These are phyloP conservation scores for Phylloscopus trochilus DNA, from an alignment of 2,113 vertebrate species.

Conservation along the genomic window DNA sequence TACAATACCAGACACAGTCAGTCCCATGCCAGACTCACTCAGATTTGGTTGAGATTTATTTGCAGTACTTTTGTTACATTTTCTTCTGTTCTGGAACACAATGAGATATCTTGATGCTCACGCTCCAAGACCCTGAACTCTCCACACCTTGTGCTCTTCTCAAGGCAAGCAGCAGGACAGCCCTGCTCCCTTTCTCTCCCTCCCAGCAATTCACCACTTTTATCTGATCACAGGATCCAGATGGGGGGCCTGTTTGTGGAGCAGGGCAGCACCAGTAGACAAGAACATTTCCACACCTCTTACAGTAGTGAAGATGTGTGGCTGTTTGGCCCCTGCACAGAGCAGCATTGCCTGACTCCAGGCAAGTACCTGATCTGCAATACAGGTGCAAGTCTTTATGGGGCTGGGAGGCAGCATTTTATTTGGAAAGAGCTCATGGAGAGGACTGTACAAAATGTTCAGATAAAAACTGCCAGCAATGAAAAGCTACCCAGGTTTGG, in stretches of 20 bases:
- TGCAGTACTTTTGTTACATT: neutral
- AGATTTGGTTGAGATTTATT: neutral
- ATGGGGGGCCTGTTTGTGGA: neutral
- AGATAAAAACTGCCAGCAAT: neutral
- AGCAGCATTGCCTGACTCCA: rapidly evolving
- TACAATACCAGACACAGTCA: neutral
- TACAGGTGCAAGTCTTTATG: rapidly evolving
- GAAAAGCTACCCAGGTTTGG: neutral
- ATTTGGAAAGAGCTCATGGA: neutral
- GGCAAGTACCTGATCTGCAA: rapidly evolving
- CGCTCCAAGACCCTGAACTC: neutral
- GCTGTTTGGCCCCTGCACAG: rapidly evolving
- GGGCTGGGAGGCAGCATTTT: neutral
- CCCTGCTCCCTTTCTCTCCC: neutral
- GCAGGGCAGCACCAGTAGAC: neutral
- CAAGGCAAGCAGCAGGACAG: neutral
- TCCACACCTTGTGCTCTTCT: neutral
- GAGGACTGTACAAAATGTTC: neutral
- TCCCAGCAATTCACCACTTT: rapidly evolving
- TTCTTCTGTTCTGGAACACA: neutral
- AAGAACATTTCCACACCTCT: rapidly evolving
- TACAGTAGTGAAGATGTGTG: rapidly evolving
- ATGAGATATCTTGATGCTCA: neutral
- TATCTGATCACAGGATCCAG: neutral
- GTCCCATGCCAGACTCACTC: neutral